phyloP scores from a whole-genome alignment of 2,797 vertebrate genomes.

The Schizothorax lantsangensis region DNA sequence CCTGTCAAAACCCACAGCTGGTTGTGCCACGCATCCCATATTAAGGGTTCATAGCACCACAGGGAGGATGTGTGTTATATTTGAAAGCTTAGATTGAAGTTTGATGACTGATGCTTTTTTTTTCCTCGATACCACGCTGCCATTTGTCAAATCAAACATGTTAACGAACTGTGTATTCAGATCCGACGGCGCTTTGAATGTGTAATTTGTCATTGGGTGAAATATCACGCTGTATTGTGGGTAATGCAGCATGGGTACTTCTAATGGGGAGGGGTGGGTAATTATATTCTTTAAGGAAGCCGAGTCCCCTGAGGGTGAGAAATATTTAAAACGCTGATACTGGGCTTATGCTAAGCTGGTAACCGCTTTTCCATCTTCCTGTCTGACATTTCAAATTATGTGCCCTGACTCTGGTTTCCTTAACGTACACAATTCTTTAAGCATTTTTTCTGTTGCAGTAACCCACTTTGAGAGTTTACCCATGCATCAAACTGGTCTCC shows the following conservation, averaged over 20 bases:
- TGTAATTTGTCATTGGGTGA: slow-evolving; percentile 56
- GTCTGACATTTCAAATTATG: slow-evolving; percentile 61
- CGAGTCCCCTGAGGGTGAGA: slow-evolving; percentile 52
- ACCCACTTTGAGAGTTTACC: slow-evolving; percentile 30
- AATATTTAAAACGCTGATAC: slow-evolving; percentile 61
- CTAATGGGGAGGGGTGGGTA: slow-evolving; percentile 40
- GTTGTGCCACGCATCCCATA: slow-evolving; percentile 32
- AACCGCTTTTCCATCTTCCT: slow-evolving; percentile 52
- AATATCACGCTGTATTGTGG: slow-evolving; percentile 51
- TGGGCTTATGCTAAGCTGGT: slow-evolving; percentile 52
- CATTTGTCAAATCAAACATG: slow-evolving; percentile 51
- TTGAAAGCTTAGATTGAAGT: slow-evolving; percentile 40
- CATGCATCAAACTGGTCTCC: slow-evolving; percentile 37
- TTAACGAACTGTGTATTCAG: slow-evolving; percentile 57
- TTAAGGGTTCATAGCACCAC: slow-evolving; percentile 26
- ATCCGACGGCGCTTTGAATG: slow-evolving; percentile 46
- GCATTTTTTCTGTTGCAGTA: not conserved
- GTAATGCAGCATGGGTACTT: slow-evolving; percentile 45
- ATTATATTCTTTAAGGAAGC: slow-evolving; percentile 58
- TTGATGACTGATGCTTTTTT: slow-evolving; percentile 40
- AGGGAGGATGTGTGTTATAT: slow-evolving; percentile 38
- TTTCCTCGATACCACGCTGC: slow-evolving; percentile 32
- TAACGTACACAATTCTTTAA: slow-evolving; percentile 41
- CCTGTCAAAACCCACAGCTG: slow-evolving; percentile 33
- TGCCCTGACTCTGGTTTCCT: slow-evolving; percentile 41